These are phyloP conservation scores for Tinea trinotella DNA, from an alignment of 2,888 invertebrate species.

Conservation along the genomic window DNA sequence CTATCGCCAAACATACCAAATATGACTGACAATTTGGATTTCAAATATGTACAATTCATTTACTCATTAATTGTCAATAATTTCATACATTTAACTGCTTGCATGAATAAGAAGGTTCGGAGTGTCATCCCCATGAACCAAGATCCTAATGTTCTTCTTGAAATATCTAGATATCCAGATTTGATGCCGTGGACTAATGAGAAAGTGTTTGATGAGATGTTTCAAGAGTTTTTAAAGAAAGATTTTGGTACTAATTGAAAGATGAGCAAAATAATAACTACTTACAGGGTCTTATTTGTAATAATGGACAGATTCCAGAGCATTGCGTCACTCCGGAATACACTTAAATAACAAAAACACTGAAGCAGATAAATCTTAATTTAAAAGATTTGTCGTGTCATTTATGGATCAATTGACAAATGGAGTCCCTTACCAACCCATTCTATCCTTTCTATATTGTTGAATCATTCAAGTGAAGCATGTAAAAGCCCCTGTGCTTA, in stretches of 20 bases:
- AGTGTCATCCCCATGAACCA: slow-evolving; percentile 48
- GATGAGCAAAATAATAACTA: too few relatives aligned
- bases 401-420: too few relatives aligned
- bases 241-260: background rate
- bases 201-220: slow-evolving; percentile 55
- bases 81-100: slow-evolving; percentile 59
- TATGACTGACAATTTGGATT: slow-evolving; percentile 57
- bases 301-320: too few relatives aligned
- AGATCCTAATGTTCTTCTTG: slow-evolving; percentile 39
- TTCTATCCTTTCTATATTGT: too few relatives aligned
- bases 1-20: slow-evolving; percentile 41
- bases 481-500: too few relatives aligned
- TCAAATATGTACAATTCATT: slow-evolving; percentile 61
- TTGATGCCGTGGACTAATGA: slow-evolving; percentile 63
- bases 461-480: too few relatives aligned
- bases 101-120: slow-evolving; percentile 61
- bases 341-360: too few relatives aligned
- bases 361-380: too few relatives aligned
- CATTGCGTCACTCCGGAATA: too few relatives aligned
- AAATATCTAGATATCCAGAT: slow-evolving; percentile 57
- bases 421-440: too few relatives aligned
- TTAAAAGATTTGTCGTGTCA: too few relatives aligned
- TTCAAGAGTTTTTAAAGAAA: slow-evolving; percentile 50
- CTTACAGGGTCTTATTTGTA: too few relatives aligned
- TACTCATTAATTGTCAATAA: slow-evolving; percentile 60